Conservation (phyloP, 2,113 vertebrate genomes). For the Narcine bancroftii region DNA sequence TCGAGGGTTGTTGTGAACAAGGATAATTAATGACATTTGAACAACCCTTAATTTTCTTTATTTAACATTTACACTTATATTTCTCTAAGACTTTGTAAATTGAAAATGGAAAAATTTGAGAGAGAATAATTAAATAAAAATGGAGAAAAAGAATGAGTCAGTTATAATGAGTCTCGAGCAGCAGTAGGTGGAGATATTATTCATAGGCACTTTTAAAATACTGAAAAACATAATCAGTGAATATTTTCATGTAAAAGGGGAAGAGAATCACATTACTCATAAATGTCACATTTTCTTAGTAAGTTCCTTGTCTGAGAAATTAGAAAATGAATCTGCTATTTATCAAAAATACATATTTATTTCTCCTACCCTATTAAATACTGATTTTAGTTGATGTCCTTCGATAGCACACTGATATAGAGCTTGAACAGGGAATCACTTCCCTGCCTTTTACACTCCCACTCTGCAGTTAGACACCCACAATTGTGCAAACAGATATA, state of each 20-base stretch:
- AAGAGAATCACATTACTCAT: not conserved
- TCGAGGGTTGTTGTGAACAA: too few species aligned
- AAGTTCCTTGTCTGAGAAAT: not conserved
- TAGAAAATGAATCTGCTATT: not conserved
- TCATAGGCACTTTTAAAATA: conserved; percentile 12
- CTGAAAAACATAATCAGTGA: conserved; percentile 7
- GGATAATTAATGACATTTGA: too few species aligned
- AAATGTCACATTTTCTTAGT: not conserved
- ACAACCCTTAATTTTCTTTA: too few species aligned
- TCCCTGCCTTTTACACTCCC: not conserved
- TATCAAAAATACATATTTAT: not conserved
- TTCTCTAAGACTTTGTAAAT: too few species aligned
- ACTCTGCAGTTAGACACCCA: not conserved
- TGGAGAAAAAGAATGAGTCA: conserved; percentile 12
- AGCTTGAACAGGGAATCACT: not conserved
- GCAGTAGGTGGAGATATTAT: not conserved
- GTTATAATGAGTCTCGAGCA: conserved; percentile 14
- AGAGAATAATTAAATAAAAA: conserved; percentile 19
- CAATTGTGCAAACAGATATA: not conserved
- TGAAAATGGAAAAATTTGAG: not conserved
- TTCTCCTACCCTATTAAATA: not conserved
- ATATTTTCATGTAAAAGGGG: not conserved
- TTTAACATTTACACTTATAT: too few species aligned
- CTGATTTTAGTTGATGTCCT: not conserved
- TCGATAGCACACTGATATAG: not conserved